A percentile compares a stretch with the other conserved stretches of the same genome.
Evolutionary conservation across 2,888 invertebrate genomes (phyloP).

Genomic region (Mystacides longicornis): DNA sequence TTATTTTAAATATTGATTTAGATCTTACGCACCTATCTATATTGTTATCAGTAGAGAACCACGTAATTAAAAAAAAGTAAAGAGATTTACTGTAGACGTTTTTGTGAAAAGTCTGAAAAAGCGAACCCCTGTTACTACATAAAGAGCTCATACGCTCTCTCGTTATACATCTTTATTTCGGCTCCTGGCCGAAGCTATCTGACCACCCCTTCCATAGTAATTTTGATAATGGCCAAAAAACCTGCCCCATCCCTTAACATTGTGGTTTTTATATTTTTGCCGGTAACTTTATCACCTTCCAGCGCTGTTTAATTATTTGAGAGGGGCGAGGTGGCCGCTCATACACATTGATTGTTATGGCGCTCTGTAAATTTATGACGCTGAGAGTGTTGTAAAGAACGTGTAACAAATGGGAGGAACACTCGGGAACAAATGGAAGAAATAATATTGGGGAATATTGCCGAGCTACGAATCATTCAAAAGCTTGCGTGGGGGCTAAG

Average conservation of each 20-base stretch:
- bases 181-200: not conserved
- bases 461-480: too few relatives aligned
- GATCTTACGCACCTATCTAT: too few relatives aligned
- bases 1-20: too few relatives aligned
- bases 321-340: not conserved
- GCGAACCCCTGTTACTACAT: too few relatives aligned
- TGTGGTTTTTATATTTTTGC: not conserved
- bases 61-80: too few relatives aligned
- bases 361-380: not conserved
- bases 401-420: not conserved
- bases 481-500: too few relatives aligned
- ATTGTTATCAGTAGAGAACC: too few relatives aligned
- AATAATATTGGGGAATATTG: too few relatives aligned
- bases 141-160: not conserved
- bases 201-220: constrained; percentile 5
- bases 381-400: not conserved
- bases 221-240: constrained; percentile 5
- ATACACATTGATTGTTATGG: not conserved
- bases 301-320: not conserved
- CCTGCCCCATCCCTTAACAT: not conserved
- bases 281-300: not conserved
- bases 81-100: too few relatives aligned
- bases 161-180: not conserved
- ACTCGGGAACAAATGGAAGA: too few relatives aligned
- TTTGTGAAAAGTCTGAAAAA: too few relatives aligned